Evolutionary conservation across 2,113 vertebrate genomes (phyloP), one percentile per base, ranked within the genome.

Genomic region (Alectura lathami): DNA sequence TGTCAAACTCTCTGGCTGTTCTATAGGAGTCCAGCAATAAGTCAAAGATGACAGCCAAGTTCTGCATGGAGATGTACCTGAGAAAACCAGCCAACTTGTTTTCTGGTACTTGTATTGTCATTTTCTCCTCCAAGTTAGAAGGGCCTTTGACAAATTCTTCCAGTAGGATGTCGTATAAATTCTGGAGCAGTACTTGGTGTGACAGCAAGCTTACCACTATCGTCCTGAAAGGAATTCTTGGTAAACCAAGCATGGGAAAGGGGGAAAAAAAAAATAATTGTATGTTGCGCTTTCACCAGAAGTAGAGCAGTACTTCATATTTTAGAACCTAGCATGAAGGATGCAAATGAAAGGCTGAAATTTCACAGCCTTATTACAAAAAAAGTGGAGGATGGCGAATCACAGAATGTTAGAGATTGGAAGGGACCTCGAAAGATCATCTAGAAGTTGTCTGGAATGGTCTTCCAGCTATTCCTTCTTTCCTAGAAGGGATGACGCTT

Each of bases 171-270:
- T 99, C 99, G 8, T 98, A 98, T 13, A 99, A 98, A 97, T 99
- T 99, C 96, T 99, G 99, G 4, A 99, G 98, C 38, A 99, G 96
- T 24, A 99, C 99, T 97, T 99, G 99, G 84, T 99, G 99, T 36
- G 99, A 99, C 53, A 99, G 97, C 73, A 99, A 97, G 86, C 99
- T 99, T 89, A 99, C 99, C 91, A 99, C 99, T 64, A 99, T 99
- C 1, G 98, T 99, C 94, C 99, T 95, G 97, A 99, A 99, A 11
- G 99, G 99, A 89, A 99, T 99, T 67, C 99, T 99, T 96, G 38
- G 73, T 74, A 91, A 83, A 93, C 84, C 93, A 91, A 96, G 83
- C 67, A 83, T 12, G 27, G 23, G 56, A 54, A 81, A n/a, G n/a
- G 5, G 51, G 50, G 82, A 95, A 82, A 59, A 88, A 30, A 9